Conservation (phyloP, 2,888 invertebrate species). For the Acrobasis repandana region DNA sequence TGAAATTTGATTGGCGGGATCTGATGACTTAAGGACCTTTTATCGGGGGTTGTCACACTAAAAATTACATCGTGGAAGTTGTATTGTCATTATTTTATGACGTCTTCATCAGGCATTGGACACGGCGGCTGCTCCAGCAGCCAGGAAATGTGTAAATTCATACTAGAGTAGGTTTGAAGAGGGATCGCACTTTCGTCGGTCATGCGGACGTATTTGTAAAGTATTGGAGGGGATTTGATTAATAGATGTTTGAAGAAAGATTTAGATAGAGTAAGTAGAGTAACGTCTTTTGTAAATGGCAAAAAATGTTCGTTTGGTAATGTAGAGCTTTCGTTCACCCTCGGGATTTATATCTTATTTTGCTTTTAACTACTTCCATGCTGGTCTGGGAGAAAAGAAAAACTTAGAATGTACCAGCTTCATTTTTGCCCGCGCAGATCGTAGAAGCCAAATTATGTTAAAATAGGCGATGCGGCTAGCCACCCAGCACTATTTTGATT, state of each 20-base stretch:
- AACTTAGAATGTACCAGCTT: no score
- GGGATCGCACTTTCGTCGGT: conserved; percentile 34
- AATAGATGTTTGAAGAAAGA: conserved; percentile 10
- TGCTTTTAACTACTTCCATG: no score
- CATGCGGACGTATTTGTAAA: conserved; percentile 14
- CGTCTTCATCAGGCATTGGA: conserved; percentile 63
- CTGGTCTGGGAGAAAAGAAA: no score
- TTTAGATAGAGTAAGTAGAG: no score
- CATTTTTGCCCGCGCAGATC: no score
- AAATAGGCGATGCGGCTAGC: no score
- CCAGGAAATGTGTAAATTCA: conserved; percentile 52
- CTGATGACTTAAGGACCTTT: conserved; percentile 29
- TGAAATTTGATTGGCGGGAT: conserved; percentile 9
- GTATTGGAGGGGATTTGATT: conserved; percentile 4
- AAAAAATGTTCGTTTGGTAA: no score
- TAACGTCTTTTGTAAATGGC: no score
- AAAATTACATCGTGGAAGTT: conserved; percentile 58
- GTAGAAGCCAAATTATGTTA: no score
- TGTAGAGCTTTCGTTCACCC: no score
- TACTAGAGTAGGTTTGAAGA: conserved; percentile 46
- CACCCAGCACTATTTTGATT: no score
- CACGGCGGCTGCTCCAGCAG: conserved; percentile 48
- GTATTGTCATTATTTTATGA: conserved; percentile 76
- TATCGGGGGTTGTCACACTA: conserved; percentile 52
- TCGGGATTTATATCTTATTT: no score